Conservation (phyloP, 2,888 invertebrate species). For the Chrysomela aeneicollis region DNA sequence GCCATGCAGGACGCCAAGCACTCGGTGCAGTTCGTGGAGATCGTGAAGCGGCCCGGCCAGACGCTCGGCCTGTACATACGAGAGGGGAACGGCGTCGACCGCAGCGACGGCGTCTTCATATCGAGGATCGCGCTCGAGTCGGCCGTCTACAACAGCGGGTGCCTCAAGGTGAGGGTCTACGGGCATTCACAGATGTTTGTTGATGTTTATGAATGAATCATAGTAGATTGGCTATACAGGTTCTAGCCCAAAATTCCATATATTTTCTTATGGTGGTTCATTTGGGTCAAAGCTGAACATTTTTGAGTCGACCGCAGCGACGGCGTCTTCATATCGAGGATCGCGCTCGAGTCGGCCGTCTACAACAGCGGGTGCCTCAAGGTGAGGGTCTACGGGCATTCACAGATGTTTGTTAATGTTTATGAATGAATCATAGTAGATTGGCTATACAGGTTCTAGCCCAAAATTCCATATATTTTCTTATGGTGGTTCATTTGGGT, state of each 20-base stretch:
- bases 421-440: no score
- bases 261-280: no score
- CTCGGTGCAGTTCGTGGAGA: slow-evolving; percentile 92
- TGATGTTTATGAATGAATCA: no score
- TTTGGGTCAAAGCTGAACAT: no score
- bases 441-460: no score
- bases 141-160: slow-evolving; percentile 96
- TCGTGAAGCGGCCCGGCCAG: slow-evolving; percentile 98
- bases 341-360: slow-evolving; percentile 95
- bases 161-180: slow-evolving; percentile 73
- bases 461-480: no score
- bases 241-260: no score
- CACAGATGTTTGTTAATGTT: no score
- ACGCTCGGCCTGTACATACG: slow-evolving; percentile 97
- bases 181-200: no score
- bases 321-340: slow-evolving; percentile 97
- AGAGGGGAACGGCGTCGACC: slow-evolving; percentile 98
- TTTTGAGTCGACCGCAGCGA: slow-evolving; percentile 90
- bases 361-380: slow-evolving; percentile 97
- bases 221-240: no score
- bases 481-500: no score
- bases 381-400: slow-evolving; percentile 61
- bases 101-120: slow-evolving; percentile 97
- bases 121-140: slow-evolving; percentile 95
- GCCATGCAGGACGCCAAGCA: slow-evolving; percentile 73